Base-by-base conservation (phyloP, 2,888 invertebrate genomes). In the Macroteleia sp. region DNA sequence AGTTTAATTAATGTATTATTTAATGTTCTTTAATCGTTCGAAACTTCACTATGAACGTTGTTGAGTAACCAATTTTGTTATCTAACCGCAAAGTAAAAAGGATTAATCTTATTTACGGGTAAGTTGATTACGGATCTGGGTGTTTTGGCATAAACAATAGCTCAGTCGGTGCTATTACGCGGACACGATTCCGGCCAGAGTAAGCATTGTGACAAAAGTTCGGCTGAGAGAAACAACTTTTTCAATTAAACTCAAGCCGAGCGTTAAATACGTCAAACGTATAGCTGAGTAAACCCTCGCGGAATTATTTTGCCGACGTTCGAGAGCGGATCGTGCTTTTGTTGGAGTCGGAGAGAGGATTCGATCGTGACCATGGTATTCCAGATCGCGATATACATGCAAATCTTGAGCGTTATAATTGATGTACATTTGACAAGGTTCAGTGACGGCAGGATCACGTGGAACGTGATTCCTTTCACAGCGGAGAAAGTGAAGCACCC, bases 381-480 rank as follows among this genome's bases (percentile, higher is more conserved):
- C 66, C 41, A 46, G 59, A 59, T 77, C 52, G 69, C 46, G 57
- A 69, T 66, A 41, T 56, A 69, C 62, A 69, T 64, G 46, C 41
- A 16, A 48, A 66, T 20, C 32, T 34, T 70, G 48, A 52, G 66
- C 59, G 48, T 66, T 71, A 71, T 71, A 71, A 66, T 71, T 70
- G 71, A 71, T 59, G 66, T 77, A n/a, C n/a, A n/a, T n/a, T n/a
- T n/a, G n/a, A n/a, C n/a, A n/a, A n/a, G n/a, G n/a, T n/a, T n/a
- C n/a, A n/a, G n/a, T n/a, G n/a, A n/a, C n/a, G n/a, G n/a, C 66
- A 66, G 66, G 71, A 46, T 57, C 50, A 76, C 42, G 57, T 46
- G 32, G 20, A 77, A 77, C 77, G 70, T 66, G 77, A 70, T 77
- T 77, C 70, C 57, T 66, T 70, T 75, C 50, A 36, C 41, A 48